These are phyloP conservation scores for Agrochola macilenta DNA, from an alignment of 2,888 invertebrate genomes.

Conservation along the genomic window DNA sequence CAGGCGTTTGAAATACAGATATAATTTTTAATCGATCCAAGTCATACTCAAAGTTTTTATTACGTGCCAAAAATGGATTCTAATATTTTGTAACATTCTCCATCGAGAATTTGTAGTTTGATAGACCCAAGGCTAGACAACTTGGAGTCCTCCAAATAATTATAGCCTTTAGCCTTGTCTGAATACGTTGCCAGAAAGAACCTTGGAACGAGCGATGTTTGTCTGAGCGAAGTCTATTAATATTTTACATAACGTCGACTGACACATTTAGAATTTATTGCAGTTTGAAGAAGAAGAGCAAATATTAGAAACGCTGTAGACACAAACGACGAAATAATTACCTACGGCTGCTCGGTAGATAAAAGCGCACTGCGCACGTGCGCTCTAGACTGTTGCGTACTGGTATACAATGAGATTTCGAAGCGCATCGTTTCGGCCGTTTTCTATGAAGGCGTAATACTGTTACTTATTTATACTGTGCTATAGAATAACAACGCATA, in stretches of 20 bases:
- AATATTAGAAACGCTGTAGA: neutral
- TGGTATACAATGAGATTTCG: too few relatives aligned
- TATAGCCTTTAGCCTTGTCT: constrained; percentile 49
- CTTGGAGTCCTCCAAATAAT: constrained; percentile 61
- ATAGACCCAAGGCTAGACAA: constrained; percentile 56
- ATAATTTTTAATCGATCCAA: neutral
- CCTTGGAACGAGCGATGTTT: constrained; percentile 52
- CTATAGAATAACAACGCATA: neutral
- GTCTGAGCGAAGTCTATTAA: constrained; percentile 31
- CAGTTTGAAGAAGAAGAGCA: neutral
- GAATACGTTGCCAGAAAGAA: constrained; percentile 56
- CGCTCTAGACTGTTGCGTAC: too few relatives aligned
- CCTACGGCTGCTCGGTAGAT: too few relatives aligned
- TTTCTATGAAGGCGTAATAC: too few relatives aligned
- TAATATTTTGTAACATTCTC: constrained; percentile 9
- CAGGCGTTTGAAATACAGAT: neutral
- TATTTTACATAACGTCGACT: constrained; percentile 8
- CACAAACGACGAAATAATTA: too few relatives aligned
- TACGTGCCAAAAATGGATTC: neutral
- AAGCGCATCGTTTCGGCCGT: too few relatives aligned
- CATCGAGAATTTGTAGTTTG: constrained; percentile 25
- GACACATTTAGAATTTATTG: constrained; percentile 6
- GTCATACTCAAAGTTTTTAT: neutral
- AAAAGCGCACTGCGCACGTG: too few relatives aligned
- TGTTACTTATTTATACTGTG: too few relatives aligned